Percentiles rank a stretch among this genome's conserved stretches.
These are phyloP conservation scores for Acrocephalus kingi DNA, from an alignment of 2,113 vertebrate species.

Conservation along the genomic window DNA sequence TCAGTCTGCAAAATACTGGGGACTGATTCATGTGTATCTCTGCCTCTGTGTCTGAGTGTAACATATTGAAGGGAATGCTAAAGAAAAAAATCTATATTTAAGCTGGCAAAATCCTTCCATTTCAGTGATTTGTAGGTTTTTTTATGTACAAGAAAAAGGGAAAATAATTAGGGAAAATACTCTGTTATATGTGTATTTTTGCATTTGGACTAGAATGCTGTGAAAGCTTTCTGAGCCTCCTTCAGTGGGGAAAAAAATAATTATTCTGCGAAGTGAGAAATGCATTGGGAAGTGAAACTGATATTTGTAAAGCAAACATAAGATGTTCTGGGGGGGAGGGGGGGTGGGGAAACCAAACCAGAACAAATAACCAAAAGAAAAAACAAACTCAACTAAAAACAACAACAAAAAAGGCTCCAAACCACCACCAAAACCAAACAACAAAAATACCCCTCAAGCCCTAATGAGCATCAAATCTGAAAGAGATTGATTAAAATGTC, in stretches of 20 bases:
- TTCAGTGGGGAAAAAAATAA: neutral
- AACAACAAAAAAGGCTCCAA: neutral
- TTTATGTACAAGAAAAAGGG: neutral
- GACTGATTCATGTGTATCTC: neutral
- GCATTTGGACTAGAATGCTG: neutral
- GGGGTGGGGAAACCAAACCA: neutral
- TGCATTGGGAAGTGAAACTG: rapidly evolving
- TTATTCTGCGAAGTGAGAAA: neutral
- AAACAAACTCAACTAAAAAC: neutral
- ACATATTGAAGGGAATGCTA: neutral
- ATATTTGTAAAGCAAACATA: neutral
- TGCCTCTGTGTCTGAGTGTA: neutral
- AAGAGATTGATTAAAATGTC: neutral
- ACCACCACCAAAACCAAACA: rapidly evolving
- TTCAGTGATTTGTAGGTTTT: neutral
- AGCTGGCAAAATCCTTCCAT: neutral
- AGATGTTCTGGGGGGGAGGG: neutral
- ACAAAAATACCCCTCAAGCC: neutral
- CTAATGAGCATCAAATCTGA: neutral
- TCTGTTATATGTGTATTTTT: neutral
- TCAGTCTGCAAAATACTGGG: neutral
- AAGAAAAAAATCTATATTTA: neutral
- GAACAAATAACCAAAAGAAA: neutral
- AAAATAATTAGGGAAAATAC: neutral
- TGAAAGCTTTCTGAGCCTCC: neutral